A percentile compares a stretch with the other conserved stretches of the same genome.
Conservation (phyloP, 30 jellyfish, hydroid and myxozoan genomes). For the Aurelia aurita region DNA sequence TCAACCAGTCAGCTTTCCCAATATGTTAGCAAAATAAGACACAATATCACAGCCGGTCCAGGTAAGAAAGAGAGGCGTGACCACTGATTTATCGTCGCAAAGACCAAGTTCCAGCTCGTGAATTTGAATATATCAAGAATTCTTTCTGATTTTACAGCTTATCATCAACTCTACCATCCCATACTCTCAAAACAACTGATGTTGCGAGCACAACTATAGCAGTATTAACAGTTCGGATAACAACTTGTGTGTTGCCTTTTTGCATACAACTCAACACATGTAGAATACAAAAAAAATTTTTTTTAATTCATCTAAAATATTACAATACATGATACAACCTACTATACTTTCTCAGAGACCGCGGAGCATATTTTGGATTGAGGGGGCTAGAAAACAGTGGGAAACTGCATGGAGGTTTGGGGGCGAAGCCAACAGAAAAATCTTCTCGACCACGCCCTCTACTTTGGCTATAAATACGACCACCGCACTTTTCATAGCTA, state of each 20-base stretch:
- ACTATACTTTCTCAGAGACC: too few species aligned
- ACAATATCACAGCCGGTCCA: constrained; percentile 59
- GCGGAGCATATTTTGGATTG: too few species aligned
- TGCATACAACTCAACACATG: constrained; percentile 20
- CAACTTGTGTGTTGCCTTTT: constrained; percentile 18
- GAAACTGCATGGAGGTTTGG: too few species aligned
- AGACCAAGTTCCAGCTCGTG: constrained; percentile 25
- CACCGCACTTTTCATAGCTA: too few species aligned
- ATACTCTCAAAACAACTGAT: neutral
- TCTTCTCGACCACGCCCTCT: too few species aligned
- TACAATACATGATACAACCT: too few species aligned
- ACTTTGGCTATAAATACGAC: too few species aligned
- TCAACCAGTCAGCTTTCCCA: constrained; percentile 54
- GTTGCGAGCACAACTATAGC: constrained; percentile 30
- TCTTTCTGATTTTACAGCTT: constrained; percentile 14
- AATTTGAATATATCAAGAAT: constrained; percentile 14
- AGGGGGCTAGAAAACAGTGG: too few species aligned
- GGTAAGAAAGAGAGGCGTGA: constrained; percentile 15
- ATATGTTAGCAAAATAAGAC: constrained; percentile 12
- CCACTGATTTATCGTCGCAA: constrained; percentile 20
- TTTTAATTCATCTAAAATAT: too few species aligned
- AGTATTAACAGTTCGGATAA: constrained; percentile 32
- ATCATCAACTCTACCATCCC: constrained; percentile 19
- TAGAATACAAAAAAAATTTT: too few species aligned
- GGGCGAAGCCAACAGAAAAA: too few species aligned